These are phyloP conservation scores for Desmophyllum pertusum DNA, from an alignment of 92 coral and sea anemone species.

Conservation along the genomic window DNA sequence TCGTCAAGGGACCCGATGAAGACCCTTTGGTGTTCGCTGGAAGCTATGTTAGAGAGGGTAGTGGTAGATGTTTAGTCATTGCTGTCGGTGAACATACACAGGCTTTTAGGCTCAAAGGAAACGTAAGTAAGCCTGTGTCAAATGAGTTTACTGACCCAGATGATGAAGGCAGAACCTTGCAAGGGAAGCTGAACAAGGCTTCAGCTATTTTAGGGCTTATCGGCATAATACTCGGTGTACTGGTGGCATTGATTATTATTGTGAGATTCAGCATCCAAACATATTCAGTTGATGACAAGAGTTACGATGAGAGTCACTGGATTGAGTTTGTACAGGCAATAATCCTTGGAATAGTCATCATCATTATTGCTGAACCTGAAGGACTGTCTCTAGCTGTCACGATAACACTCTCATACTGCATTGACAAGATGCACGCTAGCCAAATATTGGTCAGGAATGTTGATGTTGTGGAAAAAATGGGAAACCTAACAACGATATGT, in stretches of 20 bases:
- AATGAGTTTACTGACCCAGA: constrained; percentile 17
- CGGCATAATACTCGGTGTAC: constrained; percentile 73
- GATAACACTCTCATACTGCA: constrained; percentile 62
- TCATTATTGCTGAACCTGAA: constrained; percentile 87
- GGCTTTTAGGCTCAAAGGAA: background rate
- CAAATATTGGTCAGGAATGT: constrained; percentile 78
- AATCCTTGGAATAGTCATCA: constrained; percentile 74
- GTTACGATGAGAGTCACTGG: constrained; percentile 75
- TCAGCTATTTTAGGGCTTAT: constrained; percentile 70
- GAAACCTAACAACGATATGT: constrained; percentile 78
- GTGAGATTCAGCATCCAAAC: constrained; percentile 77
- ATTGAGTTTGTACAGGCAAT: constrained; percentile 82
- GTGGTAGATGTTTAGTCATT: constrained; percentile 67
- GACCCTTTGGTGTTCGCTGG: constrained; percentile 86
- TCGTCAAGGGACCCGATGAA: constrained; percentile 55
- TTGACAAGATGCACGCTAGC: constrained; percentile 62
- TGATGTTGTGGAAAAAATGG: constrained; percentile 77
- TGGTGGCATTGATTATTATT: constrained; percentile 65
- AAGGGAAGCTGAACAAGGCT: constrained; percentile 84
- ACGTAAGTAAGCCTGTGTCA: background rate
- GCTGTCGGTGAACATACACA: constrained; percentile 78
- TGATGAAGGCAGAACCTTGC: constrained; percentile 65
- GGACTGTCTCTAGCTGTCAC: constrained; percentile 82
- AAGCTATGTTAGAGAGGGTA: constrained; percentile 73
- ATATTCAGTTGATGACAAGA: constrained; percentile 65